Evolutionary conservation across 23 tunicate species (phyloP), one percentile per base, ranked within the genome.

Genomic region (Trididemnum nubilum): DNA sequence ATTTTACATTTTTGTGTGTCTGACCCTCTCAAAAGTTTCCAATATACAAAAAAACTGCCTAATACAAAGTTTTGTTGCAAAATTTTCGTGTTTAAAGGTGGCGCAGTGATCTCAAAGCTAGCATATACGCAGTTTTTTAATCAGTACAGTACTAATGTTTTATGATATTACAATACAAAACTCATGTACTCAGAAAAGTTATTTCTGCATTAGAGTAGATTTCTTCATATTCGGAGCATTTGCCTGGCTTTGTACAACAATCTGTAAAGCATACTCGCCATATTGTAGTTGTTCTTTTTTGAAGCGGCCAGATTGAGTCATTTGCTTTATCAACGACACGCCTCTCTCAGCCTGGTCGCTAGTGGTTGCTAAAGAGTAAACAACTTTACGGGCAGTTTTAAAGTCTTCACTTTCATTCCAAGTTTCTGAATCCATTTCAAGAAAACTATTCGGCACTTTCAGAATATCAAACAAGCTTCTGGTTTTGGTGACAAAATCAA

Each of bases 281-380:
- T 49, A 26, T 26, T 12, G 67, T 61, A 12, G 67, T n/a, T 61
- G 26, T 61, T 61, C 67, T 12, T 61, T 12, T 61, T n/a, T 61
- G n/a, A 61, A 61, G n/a, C 67, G 67, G 3, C 67, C 26, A 15
- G 67, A 61, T 61, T 61, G 67, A 61, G 22, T 61, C 67, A 61
- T 12, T n/a, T 61, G 67, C 29, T 61, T 23, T 61, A 61, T 61
- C 67, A 61, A 61, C 5, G 25, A 23, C 26, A 61, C 67, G 3
- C 28, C 29, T 24, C 67, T 61, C 26, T 61, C 26, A 26, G 26
- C 26, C 5, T 61, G 67, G 67, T 61, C 67, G 26, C n/a, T 61
- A 3, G 67, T 61, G 29, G 67, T 24, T 61, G 67, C 26, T 21
- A 61, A 26, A 61, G 67, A 61, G 67, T 5, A 61, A 61, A 61